phyloP scores from a whole-genome alignment of 2,888 invertebrate species.

The Ceratothoa steindachneri region DNA sequence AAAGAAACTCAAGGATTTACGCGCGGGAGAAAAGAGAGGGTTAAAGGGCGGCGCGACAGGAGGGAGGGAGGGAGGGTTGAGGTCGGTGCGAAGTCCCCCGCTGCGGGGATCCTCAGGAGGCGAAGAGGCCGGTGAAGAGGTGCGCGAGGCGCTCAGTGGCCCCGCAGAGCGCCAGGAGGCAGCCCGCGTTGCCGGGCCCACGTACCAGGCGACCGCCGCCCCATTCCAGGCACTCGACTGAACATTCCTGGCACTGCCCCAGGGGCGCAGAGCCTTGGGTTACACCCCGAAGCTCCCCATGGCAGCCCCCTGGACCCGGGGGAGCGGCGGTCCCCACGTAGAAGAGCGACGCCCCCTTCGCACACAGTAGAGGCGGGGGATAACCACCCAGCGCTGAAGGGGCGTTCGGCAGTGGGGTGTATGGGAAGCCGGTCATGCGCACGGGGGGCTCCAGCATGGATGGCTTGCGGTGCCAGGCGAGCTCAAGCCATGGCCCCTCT shows the following conservation, averaged over 20 bases:
- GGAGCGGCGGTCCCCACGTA: not conserved
- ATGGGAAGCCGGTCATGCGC: not conserved
- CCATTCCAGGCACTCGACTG: constrained; percentile 5
- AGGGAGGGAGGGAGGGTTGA: no score
- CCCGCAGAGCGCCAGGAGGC: not conserved
- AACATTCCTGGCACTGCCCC: constrained; percentile 1
- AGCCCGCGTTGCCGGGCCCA: not conserved
- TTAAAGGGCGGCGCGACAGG: no score
- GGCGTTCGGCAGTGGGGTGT: not conserved
- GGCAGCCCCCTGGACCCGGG: not conserved
- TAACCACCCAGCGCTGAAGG: not conserved
- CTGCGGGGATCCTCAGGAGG: not conserved
- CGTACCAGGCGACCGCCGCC: not conserved
- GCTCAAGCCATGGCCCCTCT: not conserved
- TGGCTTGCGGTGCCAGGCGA: not conserved
- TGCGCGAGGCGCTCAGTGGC: constrained; percentile 2
- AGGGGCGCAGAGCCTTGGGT: not conserved
- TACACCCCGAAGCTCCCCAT: not conserved
- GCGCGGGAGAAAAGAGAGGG: no score
- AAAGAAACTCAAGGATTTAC: no score
- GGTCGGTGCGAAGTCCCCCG: no score
- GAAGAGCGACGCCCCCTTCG: not conserved
- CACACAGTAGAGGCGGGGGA: not conserved
- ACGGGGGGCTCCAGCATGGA: not conserved
- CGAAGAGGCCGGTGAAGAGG: constrained; percentile 3